Evolutionary conservation across 2,888 invertebrate species (phyloP), one percentile per base, ranked within the genome.

Genomic region (Ectropis crepuscularia): DNA sequence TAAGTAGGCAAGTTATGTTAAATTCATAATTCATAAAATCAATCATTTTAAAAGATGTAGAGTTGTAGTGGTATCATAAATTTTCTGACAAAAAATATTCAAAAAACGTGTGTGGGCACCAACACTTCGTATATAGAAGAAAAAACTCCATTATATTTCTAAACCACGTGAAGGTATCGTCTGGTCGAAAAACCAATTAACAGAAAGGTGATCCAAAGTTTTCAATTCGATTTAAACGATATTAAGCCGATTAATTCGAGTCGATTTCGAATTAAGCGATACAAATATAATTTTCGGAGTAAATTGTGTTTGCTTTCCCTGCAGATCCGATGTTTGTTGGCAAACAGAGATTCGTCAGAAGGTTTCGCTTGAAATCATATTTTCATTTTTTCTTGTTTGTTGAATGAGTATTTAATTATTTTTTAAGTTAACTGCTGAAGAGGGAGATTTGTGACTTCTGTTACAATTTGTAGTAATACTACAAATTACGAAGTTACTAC

Each of bases 241-340:
- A 80, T 81, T 82, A 82, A 82, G 81, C 82, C 78, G 79, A 78
- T 79, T 79, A 76, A 72, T 75, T 62, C 74, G 76, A 80, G 74
- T 76, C 74, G 74, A 74, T 76, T 78, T 73, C 74, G 74, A 83
- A 80, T 81, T 81, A 79, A 81, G 75, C 80, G 77, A 78, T 67
- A 77, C 80, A 81, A 82, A 84, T 82, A 80, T 80, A 82, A 83
- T 84, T 84, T 81, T 37, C 67, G 72, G 66, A 61, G 73, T 71
- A 79, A 84, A 83, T 83, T 79, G 78, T 77, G 75, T 85, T 85
- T 83, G 74, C 76, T 69, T 74, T 72, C 74, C 38, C 53, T 48
- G 48, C 36, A 51, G 73, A 70, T 74, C 55, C 61, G 68, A 75
- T 76, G 76, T 82, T 83, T 78, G 49, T 42, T 12, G 16, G 36